These are phyloP conservation scores for Psittacula derbiana DNA, from an alignment of 2,797 vertebrate species.

Conservation along the genomic window DNA sequence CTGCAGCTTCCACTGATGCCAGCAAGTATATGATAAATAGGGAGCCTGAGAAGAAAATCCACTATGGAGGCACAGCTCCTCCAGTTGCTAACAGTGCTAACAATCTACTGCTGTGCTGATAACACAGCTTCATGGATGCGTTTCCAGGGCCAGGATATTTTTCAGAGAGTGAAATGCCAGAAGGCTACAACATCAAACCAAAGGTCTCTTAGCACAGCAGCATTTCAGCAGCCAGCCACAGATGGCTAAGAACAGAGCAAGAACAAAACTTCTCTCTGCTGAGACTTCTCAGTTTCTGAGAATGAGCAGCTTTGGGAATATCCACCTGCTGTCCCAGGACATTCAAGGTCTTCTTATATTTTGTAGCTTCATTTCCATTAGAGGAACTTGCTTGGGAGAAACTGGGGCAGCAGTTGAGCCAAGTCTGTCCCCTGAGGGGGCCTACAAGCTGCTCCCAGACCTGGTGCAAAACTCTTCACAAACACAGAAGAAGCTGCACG, in stretches of 20 bases:
- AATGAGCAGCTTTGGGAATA: neutral
- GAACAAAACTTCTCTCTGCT: neutral
- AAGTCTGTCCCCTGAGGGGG: neutral
- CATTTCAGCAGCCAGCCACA: neutral
- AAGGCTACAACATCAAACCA: neutral
- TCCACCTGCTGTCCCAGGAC: neutral
- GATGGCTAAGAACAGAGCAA: neutral
- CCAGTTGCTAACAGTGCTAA: neutral
- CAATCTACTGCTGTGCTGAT: neutral
- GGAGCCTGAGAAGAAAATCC: neutral
- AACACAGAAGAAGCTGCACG: neutral
- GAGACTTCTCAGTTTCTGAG: neutral
- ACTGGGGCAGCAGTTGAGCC: rapidly evolving
- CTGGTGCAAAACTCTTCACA: neutral
- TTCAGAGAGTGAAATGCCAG: neutral
- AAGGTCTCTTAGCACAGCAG: neutral
- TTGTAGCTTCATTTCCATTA: neutral
- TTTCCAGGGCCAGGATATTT: neutral
- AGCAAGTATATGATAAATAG: neutral
- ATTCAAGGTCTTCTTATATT: neutral
- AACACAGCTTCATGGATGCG: neutral
- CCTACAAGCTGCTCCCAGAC: neutral
- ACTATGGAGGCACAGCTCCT: neutral
- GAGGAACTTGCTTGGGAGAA: neutral
- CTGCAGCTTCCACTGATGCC: neutral